Evolutionary conservation across 2,113 vertebrate genomes (phyloP).

Genomic region (Cyprinus carpio): DNA sequence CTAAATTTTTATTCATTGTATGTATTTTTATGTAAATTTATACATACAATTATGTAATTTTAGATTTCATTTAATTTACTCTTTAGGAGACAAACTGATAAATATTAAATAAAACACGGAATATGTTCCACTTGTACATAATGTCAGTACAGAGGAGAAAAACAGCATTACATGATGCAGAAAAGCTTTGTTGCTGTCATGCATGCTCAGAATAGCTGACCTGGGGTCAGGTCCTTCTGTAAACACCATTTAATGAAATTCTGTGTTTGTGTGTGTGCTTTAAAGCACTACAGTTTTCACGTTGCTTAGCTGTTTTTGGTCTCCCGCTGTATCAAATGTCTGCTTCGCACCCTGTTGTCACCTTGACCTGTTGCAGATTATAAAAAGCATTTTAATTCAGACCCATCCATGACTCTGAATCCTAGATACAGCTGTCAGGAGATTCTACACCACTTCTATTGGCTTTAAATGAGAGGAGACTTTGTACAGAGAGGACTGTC

Average conservation of each 20-base stretch:
- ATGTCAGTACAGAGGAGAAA: background rate
- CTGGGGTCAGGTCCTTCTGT: constrained; percentile 7
- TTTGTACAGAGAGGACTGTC: background rate
- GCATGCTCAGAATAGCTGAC: background rate
- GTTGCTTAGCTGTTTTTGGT: background rate
- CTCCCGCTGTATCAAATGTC: background rate
- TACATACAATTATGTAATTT: no score
- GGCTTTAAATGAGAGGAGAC: background rate
- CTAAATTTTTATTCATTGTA: no score
- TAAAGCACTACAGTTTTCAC: background rate
- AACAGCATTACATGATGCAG: background rate
- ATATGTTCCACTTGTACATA: background rate
- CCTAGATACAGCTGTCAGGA: background rate
- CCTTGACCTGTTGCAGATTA: background rate
- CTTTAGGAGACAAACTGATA: no score
- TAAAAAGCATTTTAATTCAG: background rate
- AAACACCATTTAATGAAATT: constrained; percentile 7
- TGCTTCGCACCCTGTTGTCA: background rate
- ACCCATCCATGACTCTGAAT: background rate
- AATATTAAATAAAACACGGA: background rate
- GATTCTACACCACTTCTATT: background rate
- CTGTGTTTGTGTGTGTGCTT: background rate
- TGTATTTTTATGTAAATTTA: no score
- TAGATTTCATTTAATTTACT: no score
- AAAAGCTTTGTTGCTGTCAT: constrained; percentile 5